Conservation (phyloP, 2,888 invertebrate species). For the Apocheima hispidaria region DNA sequence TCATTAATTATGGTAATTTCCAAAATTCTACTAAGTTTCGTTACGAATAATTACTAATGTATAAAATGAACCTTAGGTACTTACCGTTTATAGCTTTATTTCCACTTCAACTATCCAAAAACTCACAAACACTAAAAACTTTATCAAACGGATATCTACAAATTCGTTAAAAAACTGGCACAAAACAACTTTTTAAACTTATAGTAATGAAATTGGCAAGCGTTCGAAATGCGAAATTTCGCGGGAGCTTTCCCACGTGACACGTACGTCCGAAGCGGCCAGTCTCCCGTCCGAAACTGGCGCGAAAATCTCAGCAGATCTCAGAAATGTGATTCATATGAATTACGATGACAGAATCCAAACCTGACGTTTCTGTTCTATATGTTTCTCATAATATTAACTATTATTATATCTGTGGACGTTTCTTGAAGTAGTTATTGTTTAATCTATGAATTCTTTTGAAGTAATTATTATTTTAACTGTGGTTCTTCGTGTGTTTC, state of each 20-base stretch:
- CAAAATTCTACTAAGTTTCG: too few species aligned
- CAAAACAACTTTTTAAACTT: slow-evolving; percentile 33
- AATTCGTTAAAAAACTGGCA: neutral
- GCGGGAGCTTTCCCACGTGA: slow-evolving; percentile 50
- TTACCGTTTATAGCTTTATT: too few species aligned
- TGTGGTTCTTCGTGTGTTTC: neutral
- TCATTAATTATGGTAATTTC: too few species aligned
- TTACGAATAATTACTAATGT: too few species aligned
- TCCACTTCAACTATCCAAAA: slow-evolving; percentile 11
- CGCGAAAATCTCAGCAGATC: slow-evolving; percentile 53
- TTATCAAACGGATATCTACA: neutral
- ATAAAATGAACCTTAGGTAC: too few species aligned
- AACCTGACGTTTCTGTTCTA: neutral
- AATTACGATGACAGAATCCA: slow-evolving; percentile 41
- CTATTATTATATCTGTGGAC: neutral
- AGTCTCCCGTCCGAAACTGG: slow-evolving; percentile 60
- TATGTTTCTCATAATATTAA: neutral
- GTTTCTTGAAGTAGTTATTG: neutral
- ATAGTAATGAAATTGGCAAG: slow-evolving; percentile 30
- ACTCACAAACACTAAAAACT: slow-evolving; percentile 26
- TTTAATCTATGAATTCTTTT: neutral
- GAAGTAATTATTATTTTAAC: neutral
- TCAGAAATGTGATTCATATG: too few species aligned
- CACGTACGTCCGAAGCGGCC: slow-evolving; percentile 52
- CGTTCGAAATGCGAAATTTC: slow-evolving; percentile 35